Evolutionary conservation across 2,113 vertebrate genomes (phyloP), one percentile per base, ranked within the genome.

Genomic region (Capra hircus): DNA sequence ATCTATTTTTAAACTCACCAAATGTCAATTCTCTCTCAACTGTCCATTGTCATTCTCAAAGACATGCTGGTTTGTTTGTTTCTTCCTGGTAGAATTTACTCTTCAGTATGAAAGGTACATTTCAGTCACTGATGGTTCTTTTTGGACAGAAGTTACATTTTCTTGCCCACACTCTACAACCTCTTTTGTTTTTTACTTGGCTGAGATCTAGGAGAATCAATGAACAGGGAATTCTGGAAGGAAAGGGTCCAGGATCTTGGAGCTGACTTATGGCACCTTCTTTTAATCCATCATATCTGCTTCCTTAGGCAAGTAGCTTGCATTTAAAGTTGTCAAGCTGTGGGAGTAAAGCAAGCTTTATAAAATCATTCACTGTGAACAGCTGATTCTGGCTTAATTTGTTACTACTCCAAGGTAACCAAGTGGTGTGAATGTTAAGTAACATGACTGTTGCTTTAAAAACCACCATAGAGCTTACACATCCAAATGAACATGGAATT

Each of bases 1-100:
- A 23, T 95, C 97, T 98, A 98, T 98, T 97, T 98, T 98, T 97
- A 97, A 98, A 97, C 74, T 90, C 59, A 33, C 64, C 93, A 97
- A 97, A 97, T 97, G 98, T 96, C 95, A 97, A 82, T 96, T 94
- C 97, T 96, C 62, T 95, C 57, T 97, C 62, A 95, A 95, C 92
- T 81, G 88, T 87, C 36, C 45, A 97, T 97, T 97, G 48, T 84
- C 55, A 30, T 90, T 96, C 64, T 95, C 80, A 77, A 94, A 97
- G 88, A 88, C 94, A 71, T 16, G 43, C 64, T 59, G 48, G 87
- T 74, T 87, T 52, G 71, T 95, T 60, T 82, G 83, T 74, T 80
- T 92, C 50, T 87, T 81, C 74, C 82, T 88, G 81, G 74, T 43
- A 94, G 92, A 62, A 90, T 95, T 94, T 74, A 95, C 52, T 53